Evolutionary conservation across 2,888 invertebrate genomes (phyloP).

Genomic region (Protonemura montana): DNA sequence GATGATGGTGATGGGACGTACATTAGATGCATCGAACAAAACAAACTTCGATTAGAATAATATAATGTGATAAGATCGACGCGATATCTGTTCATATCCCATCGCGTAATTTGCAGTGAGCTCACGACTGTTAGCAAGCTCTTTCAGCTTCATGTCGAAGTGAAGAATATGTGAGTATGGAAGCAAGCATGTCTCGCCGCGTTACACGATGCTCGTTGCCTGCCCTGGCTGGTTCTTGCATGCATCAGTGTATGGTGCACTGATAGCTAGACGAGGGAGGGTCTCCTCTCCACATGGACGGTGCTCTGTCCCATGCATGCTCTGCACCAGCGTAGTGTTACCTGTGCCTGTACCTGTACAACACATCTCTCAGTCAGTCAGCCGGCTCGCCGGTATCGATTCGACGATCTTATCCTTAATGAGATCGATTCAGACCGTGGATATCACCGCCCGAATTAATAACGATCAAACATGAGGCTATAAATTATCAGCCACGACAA

Average conservation of each 20-base stretch:
- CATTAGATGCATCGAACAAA: conserved; percentile 13
- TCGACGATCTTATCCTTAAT: conserved; percentile 42
- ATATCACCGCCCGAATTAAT: conserved; percentile 39
- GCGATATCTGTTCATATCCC: neutral
- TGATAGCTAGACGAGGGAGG: neutral
- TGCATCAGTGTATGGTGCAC: neutral
- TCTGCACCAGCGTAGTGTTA: neutral
- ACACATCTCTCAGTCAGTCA: conserved; percentile 1
- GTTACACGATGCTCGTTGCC: neutral
- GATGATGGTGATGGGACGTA: neutral
- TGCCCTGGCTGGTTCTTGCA: neutral
- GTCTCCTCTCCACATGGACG: neutral
- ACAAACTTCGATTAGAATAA: conserved; percentile 19
- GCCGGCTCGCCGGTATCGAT: neutral
- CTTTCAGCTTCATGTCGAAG: neutral
- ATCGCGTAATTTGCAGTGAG: conserved; percentile 28
- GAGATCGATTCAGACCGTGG: conserved; percentile 35
- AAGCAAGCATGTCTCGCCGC: conserved; percentile 8
- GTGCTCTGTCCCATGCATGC: neutral
- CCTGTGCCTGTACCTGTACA: neutral
- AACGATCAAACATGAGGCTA: conserved; percentile 28
- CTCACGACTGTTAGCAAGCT: conserved; percentile 38
- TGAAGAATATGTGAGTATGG: conserved; percentile 1
- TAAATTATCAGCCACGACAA: conserved; percentile 20
- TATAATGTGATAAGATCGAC: neutral